Percentiles rank a stretch among this genome's conserved stretches.
phyloP scores from a whole-genome alignment of 2,113 vertebrate species.

The Odontophorus gujanensis region DNA sequence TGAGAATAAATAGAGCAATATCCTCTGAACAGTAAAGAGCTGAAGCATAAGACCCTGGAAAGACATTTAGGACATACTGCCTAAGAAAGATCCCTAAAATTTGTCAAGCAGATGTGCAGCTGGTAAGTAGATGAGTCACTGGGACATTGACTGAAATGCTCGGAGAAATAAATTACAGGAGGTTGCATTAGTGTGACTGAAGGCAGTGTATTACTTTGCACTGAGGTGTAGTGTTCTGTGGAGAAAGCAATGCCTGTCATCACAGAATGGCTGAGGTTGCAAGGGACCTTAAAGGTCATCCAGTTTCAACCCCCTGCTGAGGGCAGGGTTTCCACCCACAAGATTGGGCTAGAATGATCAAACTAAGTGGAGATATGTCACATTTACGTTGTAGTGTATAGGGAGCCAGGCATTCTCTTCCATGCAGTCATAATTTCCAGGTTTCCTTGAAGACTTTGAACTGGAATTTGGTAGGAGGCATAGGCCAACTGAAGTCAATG shows the following conservation, averaged over 20 bases:
- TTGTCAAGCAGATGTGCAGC: conserved; percentile 65
- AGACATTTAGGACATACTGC: conserved; percentile 73
- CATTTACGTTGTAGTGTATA: conserved; percentile 7
- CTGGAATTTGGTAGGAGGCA: not conserved
- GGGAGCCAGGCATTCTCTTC: conserved; percentile 8
- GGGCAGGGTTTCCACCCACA: no score
- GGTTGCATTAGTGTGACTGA: conserved; percentile 31
- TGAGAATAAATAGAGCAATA: conserved; percentile 77
- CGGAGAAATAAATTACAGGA: conserved; percentile 65
- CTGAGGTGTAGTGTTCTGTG: conserved; percentile 43
- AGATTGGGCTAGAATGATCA: not conserved
- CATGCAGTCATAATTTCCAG: not conserved
- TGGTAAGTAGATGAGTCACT: conserved; percentile 23
- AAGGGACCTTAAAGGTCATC: not conserved
- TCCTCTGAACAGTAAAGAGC: conserved; percentile 76
- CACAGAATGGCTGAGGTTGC: not conserved
- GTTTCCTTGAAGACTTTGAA: not conserved
- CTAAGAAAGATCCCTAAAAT: conserved; percentile 71
- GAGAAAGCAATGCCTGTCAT: conserved; percentile 51
- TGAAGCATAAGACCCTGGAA: conserved; percentile 67
- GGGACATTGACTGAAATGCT: conserved; percentile 51
- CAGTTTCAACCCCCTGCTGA: no score
- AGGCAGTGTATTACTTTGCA: conserved; percentile 44
- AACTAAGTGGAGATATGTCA: conserved; percentile 8
- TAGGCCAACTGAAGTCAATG: not conserved